Evolutionary conservation across 1,140 invertebrate genomes (phyloP), one percentile per base, ranked within the genome.

Genomic region (Apocrypta bakeri): DNA sequence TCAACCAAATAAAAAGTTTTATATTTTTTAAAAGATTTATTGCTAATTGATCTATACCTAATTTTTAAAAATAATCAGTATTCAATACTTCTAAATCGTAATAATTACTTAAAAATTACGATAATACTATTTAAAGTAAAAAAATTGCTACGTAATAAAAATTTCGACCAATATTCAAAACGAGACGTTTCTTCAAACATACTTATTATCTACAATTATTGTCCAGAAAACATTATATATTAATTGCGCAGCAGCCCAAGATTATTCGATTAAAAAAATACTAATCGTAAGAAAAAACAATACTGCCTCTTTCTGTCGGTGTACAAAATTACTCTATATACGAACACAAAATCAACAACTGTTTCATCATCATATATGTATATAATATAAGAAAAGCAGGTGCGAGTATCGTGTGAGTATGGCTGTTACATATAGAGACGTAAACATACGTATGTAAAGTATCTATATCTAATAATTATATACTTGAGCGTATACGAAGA

Each of bases 391-490:
- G 79, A 84, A 78, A 88, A 89, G 87, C 86, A 88, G 86, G 87
- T 89, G 89, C 88, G 88, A 90, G 87, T 88, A 89, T 89, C 88
- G 68, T 91, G 89, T 91, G 90, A 90, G 89, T 90, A 88, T 90
- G 89, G 90, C 90, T 90, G 88, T 91, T 90, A 89, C 87, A 85
- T 85, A 84, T 81, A 82, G 84, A 84, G 83, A 86, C 79, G 83
- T 85, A 80, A 80, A 80, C 76, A 79, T 79, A 83, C 82, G 82
- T 76, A 79, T 76, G 56, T 75, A 56, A 75, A n/a, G 48, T 76
- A 69, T 76, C 17, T 72, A 79, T 72, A 79, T 77, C 63, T 82
- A 69, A 74, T 61, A 66, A 66, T 29, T 33, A 71, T n/a, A n/a
- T 29, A 71, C 21, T 71, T 71, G 68, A 71, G 17, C 29, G 68